Conservation (phyloP, 2,113 vertebrate species). For the Mohoua ochrocephala region DNA sequence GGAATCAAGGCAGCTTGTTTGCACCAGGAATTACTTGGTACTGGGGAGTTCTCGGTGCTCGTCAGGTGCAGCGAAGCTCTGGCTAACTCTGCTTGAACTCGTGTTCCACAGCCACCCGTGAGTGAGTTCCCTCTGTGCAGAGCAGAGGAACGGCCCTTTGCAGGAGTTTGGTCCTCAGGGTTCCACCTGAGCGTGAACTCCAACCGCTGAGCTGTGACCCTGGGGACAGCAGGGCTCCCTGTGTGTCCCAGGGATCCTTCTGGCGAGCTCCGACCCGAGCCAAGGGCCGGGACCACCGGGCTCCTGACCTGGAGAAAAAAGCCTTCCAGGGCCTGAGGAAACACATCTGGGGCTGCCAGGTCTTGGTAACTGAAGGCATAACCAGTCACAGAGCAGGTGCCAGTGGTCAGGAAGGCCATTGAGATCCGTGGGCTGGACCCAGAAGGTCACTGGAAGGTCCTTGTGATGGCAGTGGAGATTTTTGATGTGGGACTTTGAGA, state of each 20-base stretch:
- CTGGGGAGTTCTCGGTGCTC: neutral
- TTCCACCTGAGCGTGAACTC: neutral
- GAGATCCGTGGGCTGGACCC: neutral
- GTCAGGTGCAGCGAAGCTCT: neutral
- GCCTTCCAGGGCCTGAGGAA: accelerated
- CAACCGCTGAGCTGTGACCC: neutral
- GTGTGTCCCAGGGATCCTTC: accelerated
- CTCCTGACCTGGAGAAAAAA: neutral
- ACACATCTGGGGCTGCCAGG: neutral
- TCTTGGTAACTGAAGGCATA: neutral
- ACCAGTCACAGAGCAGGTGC: neutral
- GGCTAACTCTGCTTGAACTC: neutral
- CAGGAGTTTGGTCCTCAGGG: neutral
- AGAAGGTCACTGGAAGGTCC: neutral
- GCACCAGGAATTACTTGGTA: neutral
- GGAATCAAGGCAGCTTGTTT: neutral
- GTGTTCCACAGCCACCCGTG: accelerated
- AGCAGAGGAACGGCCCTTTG: neutral
- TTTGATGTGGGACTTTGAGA: neutral
- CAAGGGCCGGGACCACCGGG: accelerated
- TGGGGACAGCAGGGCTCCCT: neutral
- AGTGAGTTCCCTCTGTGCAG: neutral
- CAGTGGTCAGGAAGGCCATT: neutral
- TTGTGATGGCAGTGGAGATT: neutral
- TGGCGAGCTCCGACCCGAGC: accelerated